A percentile compares a stretch with the other conserved stretches of the same genome.
Conservation (phyloP, 2,797 vertebrate species). For the Pangasius mekongensis region DNA sequence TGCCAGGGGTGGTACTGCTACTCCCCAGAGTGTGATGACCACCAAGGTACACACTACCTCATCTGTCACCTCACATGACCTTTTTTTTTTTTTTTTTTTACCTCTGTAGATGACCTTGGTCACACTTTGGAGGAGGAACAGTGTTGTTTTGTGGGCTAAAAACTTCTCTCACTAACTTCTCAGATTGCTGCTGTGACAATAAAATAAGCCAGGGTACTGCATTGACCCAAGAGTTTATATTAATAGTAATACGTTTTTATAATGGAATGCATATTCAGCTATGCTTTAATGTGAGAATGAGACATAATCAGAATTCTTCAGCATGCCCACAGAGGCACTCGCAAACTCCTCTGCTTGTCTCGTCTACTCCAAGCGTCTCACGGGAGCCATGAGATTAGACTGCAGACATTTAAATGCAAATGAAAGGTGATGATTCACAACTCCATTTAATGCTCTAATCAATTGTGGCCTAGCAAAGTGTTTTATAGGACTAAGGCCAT, state of each 20-base stretch:
- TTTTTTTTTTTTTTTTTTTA: slow-evolving; percentile 18
- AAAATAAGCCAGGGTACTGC: not conserved
- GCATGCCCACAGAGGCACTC: slow-evolving; percentile 24
- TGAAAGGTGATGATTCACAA: slow-evolving; percentile 67
- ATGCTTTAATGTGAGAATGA: slow-evolving; percentile 17
- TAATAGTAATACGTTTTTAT: slow-evolving; percentile 29
- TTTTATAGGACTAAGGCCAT: slow-evolving; percentile 66
- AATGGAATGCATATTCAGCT: slow-evolving; percentile 23
- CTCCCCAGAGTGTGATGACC: slow-evolving; percentile 49
- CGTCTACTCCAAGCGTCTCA: slow-evolving; percentile 52
- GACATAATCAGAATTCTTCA: slow-evolving; percentile 38
- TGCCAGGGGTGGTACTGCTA: slow-evolving; percentile 42
- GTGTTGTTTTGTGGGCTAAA: slow-evolving; percentile 36
- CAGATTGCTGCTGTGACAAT: not conserved
- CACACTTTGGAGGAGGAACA: slow-evolving; percentile 42
- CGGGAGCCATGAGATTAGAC: slow-evolving; percentile 49
- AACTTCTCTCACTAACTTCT: slow-evolving; percentile 17
- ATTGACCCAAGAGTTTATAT: slow-evolving; percentile 22
- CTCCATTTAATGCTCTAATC: slow-evolving; percentile 65
- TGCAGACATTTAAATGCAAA: slow-evolving; percentile 70
- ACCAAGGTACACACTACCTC: slow-evolving; percentile 43
- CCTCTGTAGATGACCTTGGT: slow-evolving; percentile 45
- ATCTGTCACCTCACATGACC: slow-evolving; percentile 54
- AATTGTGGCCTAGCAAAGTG: slow-evolving; percentile 62
- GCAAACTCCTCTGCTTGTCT: slow-evolving; percentile 40